Conservation (phyloP, 1,140 invertebrate genomes). For the Atta colombica region DNA sequence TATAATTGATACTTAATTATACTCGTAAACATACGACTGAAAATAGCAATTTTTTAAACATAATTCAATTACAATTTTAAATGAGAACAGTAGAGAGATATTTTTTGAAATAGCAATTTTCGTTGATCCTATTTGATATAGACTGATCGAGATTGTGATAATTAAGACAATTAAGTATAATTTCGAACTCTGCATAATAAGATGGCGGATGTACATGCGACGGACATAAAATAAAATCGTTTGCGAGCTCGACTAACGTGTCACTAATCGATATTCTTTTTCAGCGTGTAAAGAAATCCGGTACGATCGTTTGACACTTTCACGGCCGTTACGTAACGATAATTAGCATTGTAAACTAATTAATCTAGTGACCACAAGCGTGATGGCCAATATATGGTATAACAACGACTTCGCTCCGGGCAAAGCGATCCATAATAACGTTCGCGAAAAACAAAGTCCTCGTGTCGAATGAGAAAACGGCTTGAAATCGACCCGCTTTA, state of each 20-base stretch:
- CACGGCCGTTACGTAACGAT: slow-evolving; percentile 22
- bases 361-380: slow-evolving; percentile 27
- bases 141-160: slow-evolving; percentile 9
- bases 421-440: background rate
- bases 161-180: background rate
- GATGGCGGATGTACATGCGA: slow-evolving; percentile 30
- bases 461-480: background rate
- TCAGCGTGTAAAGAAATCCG: slow-evolving; percentile 41
- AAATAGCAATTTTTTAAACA: slow-evolving; percentile 9
- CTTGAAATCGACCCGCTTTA: slow-evolving; percentile 2
- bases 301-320: slow-evolving; percentile 37
- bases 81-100: background rate
- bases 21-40: background rate
- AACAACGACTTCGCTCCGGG: background rate
- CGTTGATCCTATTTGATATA: background rate
- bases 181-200: slow-evolving; percentile 4
- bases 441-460: slow-evolving; percentile 2
- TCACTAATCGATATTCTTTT: slow-evolving; percentile 6
- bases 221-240: background rate
- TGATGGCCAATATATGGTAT: background rate
- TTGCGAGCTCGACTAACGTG: background rate
- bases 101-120: background rate
- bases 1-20: background rate
- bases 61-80: slow-evolving; percentile 25
- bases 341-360: slow-evolving; percentile 57